These are phyloP conservation scores for Gymnoscelis rufifasciata DNA, from an alignment of 2,888 invertebrate species.

Conservation along the genomic window DNA sequence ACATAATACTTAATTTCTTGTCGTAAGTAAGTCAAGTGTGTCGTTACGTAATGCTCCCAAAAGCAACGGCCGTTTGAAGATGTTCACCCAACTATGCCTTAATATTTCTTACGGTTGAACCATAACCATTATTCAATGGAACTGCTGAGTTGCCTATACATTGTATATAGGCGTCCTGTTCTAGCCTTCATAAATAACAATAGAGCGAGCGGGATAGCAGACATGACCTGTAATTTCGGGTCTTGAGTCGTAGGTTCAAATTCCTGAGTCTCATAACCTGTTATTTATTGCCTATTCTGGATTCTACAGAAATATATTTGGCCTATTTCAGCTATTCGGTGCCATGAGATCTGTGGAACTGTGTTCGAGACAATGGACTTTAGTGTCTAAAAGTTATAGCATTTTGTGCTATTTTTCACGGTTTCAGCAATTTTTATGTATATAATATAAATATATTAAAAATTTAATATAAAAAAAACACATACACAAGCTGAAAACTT, in stretches of 20 bases:
- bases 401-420: too few relatives aligned
- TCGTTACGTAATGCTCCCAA: neutral
- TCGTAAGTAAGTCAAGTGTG: too few relatives aligned
- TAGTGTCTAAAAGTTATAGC: too few relatives aligned
- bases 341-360: too few relatives aligned
- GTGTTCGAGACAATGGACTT: too few relatives aligned
- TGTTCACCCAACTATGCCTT: neutral
- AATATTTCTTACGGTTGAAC: neutral
- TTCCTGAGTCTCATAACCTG: neutral
- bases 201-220: neutral
- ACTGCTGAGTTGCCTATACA: neutral
- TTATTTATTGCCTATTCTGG: neutral
- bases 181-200: neutral
- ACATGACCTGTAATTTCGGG: neutral
- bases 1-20: too few relatives aligned
- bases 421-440: too few relatives aligned
- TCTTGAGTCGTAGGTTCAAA: neutral
- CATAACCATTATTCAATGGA: neutral
- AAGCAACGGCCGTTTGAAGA: neutral
- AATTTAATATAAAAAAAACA: too few relatives aligned
- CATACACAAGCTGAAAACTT: too few relatives aligned
- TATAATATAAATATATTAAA: too few relatives aligned
- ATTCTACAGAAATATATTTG: neutral
- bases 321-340: too few relatives aligned
- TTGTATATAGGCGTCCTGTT: neutral